Base-by-base conservation (phyloP, 2,113 vertebrate species). In the Microcebus lehilahytsara region DNA sequence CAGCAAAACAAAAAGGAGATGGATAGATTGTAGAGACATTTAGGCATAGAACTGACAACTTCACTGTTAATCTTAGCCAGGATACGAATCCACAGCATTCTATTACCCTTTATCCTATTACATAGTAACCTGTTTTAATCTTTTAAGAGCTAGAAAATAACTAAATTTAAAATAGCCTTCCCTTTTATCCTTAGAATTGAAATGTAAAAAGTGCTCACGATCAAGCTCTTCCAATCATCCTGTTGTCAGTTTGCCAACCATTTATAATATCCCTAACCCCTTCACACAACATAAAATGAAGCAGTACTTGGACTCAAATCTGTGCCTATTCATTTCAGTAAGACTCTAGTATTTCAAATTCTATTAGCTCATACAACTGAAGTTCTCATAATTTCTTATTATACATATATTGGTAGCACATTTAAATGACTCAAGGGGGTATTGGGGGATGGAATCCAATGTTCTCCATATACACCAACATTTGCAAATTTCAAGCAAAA, bases 401-500 rank as follows among this genome's bases (percentile, higher is more conserved):
- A 53, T 83, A 42, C 25, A 87, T 53, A 62, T 66, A 42, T n/a
- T 25, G 85, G 4, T 14, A 93, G 51, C 66, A 78, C 17, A 89
- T 46, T 91, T 89, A 79, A 95, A 87, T 42, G 27, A 51, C 9
- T 93, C 40, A 62, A 85, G 58, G 56, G 42, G 9, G 40, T 78
- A 78, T 0, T 74, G 6, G 12, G 9, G 22, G 30, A 92, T 78
- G 90, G 2, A 86, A 93, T 37, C 30, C 40, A 91, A 62, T 51
- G 30, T 92, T 83, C 13, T 78, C 67, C 25, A 34, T 3, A 84
- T 49, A 58, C 0, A 80, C 8, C 11, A 92, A 51, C 13, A 89
- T 77, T 95, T 58, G 25, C 16, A 92, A 96, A 84, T 84, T 6
- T 97, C 81, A 27, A 40, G 3, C 8, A 89, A 85, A 96, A 96